Evolutionary conservation across 2,888 invertebrate genomes (phyloP).

Genomic region (Noctua fimbriata): DNA sequence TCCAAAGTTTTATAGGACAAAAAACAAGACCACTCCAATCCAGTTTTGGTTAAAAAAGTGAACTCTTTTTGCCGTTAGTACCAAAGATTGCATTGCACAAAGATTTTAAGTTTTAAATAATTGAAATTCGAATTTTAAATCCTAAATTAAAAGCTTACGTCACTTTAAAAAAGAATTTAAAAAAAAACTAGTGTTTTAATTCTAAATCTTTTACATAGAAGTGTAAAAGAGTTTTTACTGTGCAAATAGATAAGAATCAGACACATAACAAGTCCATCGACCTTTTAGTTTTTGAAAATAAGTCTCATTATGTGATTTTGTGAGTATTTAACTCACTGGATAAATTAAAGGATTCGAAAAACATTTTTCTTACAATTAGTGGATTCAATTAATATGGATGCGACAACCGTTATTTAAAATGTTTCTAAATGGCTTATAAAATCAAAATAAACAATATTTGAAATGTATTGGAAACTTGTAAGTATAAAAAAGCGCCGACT

Average conservation of each 20-base stretch:
- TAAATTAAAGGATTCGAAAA: not conserved
- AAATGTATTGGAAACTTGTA: not conserved
- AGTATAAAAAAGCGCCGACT: not conserved
- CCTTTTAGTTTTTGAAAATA: conserved; percentile 38
- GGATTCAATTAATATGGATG: not conserved
- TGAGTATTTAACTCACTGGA: not conserved
- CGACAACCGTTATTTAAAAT: not conserved
- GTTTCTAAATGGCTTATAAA: not conserved
- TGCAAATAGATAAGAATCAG: conserved; percentile 39
- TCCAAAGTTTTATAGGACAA: conserved; percentile 45
- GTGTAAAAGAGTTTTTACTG: not conserved
- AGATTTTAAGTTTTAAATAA: conserved; percentile 23
- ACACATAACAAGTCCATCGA: conserved; percentile 33
- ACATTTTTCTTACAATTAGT: not conserved
- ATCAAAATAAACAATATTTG: not conserved
- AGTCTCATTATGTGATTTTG: not conserved
- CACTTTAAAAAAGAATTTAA: not conserved
- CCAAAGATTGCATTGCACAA: conserved; percentile 61
- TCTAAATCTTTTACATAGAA: not conserved
- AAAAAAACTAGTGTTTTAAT: not conserved
- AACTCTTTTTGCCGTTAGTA: conserved; percentile 48
- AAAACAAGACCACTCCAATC: conserved; percentile 47
- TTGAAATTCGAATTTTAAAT: not conserved
- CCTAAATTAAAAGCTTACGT: not conserved
- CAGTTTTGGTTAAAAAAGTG: conserved; percentile 31